phyloP scores from a whole-genome alignment of 2,797 vertebrate genomes.

The Arctocebus calabarensis region DNA sequence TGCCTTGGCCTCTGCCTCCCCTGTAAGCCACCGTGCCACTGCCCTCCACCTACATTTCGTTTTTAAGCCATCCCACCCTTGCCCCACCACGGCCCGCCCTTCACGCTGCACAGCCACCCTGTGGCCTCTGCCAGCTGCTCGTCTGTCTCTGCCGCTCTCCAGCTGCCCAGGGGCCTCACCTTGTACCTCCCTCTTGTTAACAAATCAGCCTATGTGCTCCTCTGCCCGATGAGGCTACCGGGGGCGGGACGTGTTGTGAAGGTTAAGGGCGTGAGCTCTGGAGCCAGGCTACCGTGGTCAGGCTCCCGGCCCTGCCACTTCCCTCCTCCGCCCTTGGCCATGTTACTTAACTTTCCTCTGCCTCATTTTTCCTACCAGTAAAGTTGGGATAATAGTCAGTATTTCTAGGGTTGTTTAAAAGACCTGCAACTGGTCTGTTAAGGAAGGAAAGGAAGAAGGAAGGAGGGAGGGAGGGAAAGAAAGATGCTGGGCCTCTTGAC shows the following conservation, averaged over 20 bases:
- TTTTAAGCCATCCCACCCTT: neutral
- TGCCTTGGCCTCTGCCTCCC: no score
- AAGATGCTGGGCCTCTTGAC: neutral
- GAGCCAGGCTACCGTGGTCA: neutral
- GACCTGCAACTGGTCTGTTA: neutral
- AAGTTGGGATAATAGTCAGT: neutral
- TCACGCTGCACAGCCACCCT: neutral
- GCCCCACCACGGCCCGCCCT: neutral
- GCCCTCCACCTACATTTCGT: neutral
- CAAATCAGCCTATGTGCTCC: neutral
- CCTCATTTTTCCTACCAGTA: neutral
- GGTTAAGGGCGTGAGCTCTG: neutral
- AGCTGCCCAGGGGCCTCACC: neutral
- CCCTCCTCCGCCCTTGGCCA: neutral
- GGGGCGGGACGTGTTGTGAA: fast-evolving
- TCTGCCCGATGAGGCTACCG: neutral
- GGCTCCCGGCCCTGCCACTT: neutral
- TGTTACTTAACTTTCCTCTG: neutral
- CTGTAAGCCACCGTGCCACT: no score
- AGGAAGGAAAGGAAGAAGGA: neutral
- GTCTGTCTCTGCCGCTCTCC: neutral
- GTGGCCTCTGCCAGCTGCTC: no score
- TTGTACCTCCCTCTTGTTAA: neutral
- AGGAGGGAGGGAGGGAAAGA: neutral
- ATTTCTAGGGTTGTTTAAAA: constrained; percentile 13